Conservation (phyloP, 2,113 vertebrate species). For the Semnopithecus entellus region DNA sequence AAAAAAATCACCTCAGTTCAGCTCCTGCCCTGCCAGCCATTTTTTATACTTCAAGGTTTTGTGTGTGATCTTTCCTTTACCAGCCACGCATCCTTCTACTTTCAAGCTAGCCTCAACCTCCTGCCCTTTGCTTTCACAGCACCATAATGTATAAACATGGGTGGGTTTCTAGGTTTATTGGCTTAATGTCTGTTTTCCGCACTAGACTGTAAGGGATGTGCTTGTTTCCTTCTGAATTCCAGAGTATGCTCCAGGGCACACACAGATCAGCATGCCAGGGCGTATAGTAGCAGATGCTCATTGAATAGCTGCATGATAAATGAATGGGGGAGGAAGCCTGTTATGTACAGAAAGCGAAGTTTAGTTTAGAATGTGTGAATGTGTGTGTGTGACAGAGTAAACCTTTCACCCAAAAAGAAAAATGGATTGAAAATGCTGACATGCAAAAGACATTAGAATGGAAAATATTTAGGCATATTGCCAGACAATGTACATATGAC, state of each 20-base stretch:
- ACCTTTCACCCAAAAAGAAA: neutral
- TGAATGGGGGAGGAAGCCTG: neutral
- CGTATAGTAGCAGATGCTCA: no score
- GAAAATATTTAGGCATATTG: neutral
- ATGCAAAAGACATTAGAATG: neutral
- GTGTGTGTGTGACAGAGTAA: neutral
- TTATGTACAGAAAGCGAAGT: neutral
- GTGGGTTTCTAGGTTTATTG: neutral
- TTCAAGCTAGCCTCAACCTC: neutral
- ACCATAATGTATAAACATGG: neutral
- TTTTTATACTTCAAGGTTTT: neutral
- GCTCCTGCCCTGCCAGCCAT: neutral
- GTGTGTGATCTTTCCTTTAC: neutral
- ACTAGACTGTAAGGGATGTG: neutral
- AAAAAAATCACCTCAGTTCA: neutral
- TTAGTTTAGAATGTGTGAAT: neutral
- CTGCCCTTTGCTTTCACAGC: neutral
- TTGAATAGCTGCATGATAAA: neutral
- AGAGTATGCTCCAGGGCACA: neutral
- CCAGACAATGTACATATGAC: neutral
- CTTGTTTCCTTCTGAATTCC: neutral
- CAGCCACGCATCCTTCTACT: neutral
- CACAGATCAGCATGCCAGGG: neutral
- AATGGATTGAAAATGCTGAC: neutral
- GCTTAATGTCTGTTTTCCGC: neutral